A percentile compares a stretch with the other conserved stretches of the same genome.
Conservation (phyloP, 2,113 vertebrate species). For the Bubo scandiacus region DNA sequence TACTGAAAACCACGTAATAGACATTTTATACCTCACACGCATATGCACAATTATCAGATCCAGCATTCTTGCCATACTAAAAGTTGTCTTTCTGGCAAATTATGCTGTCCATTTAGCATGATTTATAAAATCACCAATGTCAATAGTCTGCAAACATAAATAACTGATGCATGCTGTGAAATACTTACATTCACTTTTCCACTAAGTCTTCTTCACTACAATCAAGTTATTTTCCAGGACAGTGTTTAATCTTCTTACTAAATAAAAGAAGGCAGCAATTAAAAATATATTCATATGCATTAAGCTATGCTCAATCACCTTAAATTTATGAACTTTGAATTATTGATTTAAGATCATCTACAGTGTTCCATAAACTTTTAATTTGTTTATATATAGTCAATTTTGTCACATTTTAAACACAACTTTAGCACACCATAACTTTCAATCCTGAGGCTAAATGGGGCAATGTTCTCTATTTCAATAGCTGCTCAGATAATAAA, state of each 20-base stretch:
- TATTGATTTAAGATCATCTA: neutral
- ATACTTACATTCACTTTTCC: constrained; percentile 64
- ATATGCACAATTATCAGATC: neutral
- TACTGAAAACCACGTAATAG: neutral
- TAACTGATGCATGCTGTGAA: neutral
- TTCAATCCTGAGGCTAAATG: constrained; percentile 15
- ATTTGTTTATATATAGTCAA: constrained; percentile 3
- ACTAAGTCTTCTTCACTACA: constrained; percentile 27
- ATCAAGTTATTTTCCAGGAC: constrained; percentile 60
- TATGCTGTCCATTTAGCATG: neutral
- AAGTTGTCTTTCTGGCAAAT: neutral
- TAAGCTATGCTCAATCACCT: neutral
- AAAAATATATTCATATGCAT: neutral
- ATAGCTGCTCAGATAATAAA: neutral
- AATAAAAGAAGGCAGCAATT: constrained; percentile 20
- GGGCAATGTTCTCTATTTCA: neutral
- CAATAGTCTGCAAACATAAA: neutral
- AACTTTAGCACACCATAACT: constrained; percentile 22
- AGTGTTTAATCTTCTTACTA: constrained; percentile 44
- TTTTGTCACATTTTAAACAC: constrained; percentile 46
- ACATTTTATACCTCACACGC: neutral
- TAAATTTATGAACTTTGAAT: constrained; percentile 36
- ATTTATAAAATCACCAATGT: neutral
- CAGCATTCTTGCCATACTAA: neutral
- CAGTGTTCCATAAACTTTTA: neutral